A percentile compares a stretch with the other conserved stretches of the same genome.
These are phyloP conservation scores for Euthynnus affinis DNA, from an alignment of 2,797 vertebrate species.

Conservation along the genomic window DNA sequence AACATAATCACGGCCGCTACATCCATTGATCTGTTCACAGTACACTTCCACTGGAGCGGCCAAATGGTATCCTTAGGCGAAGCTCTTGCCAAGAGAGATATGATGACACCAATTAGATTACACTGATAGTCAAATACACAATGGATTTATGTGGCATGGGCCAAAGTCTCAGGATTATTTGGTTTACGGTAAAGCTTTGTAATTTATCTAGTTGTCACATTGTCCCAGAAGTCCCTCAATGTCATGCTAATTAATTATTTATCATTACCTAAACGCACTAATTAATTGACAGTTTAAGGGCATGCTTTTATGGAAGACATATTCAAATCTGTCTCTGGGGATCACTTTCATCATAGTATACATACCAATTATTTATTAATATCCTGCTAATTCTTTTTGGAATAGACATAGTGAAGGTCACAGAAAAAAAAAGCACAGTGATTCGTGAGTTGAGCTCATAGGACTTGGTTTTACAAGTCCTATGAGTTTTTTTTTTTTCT, in stretches of 20 bases:
- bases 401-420: slow-evolving; percentile 81
- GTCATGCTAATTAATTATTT: slow-evolving; percentile 79
- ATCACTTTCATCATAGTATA: slow-evolving; percentile 72
- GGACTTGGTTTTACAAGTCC: no score
- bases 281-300: slow-evolving; percentile 80
- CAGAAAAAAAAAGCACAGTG: slow-evolving; percentile 46
- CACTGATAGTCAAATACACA: slow-evolving; percentile 69
- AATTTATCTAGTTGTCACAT: slow-evolving; percentile 60
- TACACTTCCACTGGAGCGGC: slow-evolving; percentile 66
- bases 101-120: slow-evolving; percentile 73
- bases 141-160: slow-evolving; percentile 45
- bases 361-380: slow-evolving; percentile 77
- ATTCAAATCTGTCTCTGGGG: slow-evolving; percentile 65
- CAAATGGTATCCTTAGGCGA: slow-evolving; percentile 66
- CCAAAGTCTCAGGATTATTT: slow-evolving; percentile 35
- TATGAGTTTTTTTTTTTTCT: no score
- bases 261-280: slow-evolving; percentile 74
- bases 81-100: slow-evolving; percentile 70
- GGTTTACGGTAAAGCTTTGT: slow-evolving; percentile 18
- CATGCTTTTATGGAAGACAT: slow-evolving; percentile 66
- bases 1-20: slow-evolving; percentile 74
- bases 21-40: slow-evolving; percentile 73
- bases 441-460: slow-evolving; percentile 58
- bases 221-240: slow-evolving; percentile 71
- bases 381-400: slow-evolving; percentile 73